Evolutionary conservation across 2,888 invertebrate species (phyloP).

Genomic region (Drosophila glabriapex): DNA sequence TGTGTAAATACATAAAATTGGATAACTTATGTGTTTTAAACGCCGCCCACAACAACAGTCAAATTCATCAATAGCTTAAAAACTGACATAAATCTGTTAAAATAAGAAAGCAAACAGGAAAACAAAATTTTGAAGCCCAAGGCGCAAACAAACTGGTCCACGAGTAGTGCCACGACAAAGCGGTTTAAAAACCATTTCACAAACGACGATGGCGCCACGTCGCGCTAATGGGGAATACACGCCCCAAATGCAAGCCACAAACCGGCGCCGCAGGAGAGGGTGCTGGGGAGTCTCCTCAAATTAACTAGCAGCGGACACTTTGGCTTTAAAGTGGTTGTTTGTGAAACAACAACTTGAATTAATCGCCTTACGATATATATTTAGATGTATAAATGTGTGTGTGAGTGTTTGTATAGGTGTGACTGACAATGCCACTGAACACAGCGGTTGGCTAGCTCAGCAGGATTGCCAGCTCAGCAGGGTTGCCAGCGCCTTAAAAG

Average conservation of each 20-base stretch:
- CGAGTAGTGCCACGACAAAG: conserved; percentile 40
- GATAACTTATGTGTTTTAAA: conserved; percentile 15
- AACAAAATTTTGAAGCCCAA: conserved; percentile 7
- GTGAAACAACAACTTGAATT: conserved; percentile 1
- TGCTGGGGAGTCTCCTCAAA: conserved; percentile 71
- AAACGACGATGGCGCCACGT: conserved; percentile 30
- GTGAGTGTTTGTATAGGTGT: conserved; percentile 4
- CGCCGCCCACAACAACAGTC: conserved; percentile 12
- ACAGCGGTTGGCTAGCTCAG: conserved; percentile 36
- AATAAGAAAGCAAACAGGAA: conserved; percentile 16
- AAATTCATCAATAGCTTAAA: conserved; percentile 9
- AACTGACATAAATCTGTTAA: conserved; percentile 52
- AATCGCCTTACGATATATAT: conserved; percentile 7
- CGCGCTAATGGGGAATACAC: conserved; percentile 45
- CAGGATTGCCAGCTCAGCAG: conserved; percentile 42
- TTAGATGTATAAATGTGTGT: background rate
- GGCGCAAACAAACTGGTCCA: conserved; percentile 15
- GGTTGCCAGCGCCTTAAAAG: conserved; percentile 18
- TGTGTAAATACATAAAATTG: conserved; percentile 4
- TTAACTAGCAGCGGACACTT: conserved; percentile 69
- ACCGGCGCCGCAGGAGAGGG: conserved; percentile 66
- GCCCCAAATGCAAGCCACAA: conserved; percentile 47
- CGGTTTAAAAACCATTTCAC: conserved; percentile 43
- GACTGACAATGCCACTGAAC: conserved; percentile 38
- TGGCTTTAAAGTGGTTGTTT: conserved; percentile 34